phyloP scores from a whole-genome alignment of 2,888 invertebrate genomes.

The Xylophagus ater region DNA sequence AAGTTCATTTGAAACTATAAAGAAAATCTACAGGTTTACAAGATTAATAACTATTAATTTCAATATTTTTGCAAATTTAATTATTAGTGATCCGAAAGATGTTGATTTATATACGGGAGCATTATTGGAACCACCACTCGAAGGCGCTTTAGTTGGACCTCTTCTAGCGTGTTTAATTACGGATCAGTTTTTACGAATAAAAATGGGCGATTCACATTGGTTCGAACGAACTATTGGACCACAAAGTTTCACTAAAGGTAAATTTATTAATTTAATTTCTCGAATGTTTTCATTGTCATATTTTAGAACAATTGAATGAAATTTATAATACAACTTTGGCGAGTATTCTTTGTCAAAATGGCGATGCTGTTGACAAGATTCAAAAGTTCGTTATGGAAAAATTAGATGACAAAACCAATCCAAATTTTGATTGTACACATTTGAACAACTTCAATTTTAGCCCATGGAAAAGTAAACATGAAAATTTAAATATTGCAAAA shows the following conservation, averaged over 20 bases:
- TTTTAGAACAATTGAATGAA: constrained; percentile 62
- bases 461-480: constrained; percentile 40
- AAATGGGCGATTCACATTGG: constrained; percentile 79
- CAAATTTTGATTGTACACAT: constrained; percentile 51
- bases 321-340: constrained; percentile 67
- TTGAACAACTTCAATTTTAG: constrained; percentile 47
- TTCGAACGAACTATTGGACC: constrained; percentile 61
- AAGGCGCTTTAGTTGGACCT: constrained; percentile 68
- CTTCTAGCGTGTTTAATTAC: constrained; percentile 73
- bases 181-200: constrained; percentile 73
- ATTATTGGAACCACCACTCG: constrained; percentile 62
- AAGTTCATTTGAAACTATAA: constrained; percentile 50
- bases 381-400: constrained; percentile 63
- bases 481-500: background rate
- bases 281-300: constrained; percentile 5
- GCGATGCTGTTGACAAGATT: constrained; percentile 50
- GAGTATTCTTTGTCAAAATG: constrained; percentile 64
- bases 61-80: background rate
- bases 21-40: constrained; percentile 49
- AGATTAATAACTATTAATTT: background rate
- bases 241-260: constrained; percentile 57
- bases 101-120: constrained; percentile 84
- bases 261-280: constrained; percentile 18
- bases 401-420: constrained; percentile 43
- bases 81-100: constrained; percentile 57